Evolutionary conservation across 2,113 vertebrate species (phyloP).

Genomic region (Pungitius pungitius): DNA sequence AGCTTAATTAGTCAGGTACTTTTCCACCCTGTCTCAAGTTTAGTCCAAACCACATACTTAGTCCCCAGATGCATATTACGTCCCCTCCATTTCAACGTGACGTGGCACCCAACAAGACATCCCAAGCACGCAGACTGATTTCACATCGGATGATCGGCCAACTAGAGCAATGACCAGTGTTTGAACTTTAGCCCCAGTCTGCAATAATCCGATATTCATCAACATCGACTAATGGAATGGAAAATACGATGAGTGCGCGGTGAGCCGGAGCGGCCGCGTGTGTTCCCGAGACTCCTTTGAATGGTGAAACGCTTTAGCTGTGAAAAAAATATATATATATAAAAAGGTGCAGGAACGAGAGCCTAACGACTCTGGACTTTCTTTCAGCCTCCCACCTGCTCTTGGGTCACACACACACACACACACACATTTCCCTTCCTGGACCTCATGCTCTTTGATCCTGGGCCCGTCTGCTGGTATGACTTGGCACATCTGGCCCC

Average conservation of each 20-base stretch:
- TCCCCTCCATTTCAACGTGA: not conserved
- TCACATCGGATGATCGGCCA: constrained; percentile 38
- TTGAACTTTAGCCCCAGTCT: constrained; percentile 40
- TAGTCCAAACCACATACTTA: not conserved
- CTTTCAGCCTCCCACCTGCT: constrained; percentile 36
- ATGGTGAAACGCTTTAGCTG: constrained; percentile 16
- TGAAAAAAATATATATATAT: not conserved
- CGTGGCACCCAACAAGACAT: constrained; percentile 2
- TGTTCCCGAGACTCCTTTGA: constrained; percentile 40
- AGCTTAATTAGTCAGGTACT: not conserved
- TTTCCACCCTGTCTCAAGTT: not conserved
- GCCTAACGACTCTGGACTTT: not conserved
- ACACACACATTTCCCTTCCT: constrained; percentile 26
- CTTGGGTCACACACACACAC: not conserved
- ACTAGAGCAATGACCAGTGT: constrained; percentile 42
- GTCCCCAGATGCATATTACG: not conserved
- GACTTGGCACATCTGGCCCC: constrained; percentile 67
- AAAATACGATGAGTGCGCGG: constrained; percentile 46
- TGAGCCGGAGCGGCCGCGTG: constrained; percentile 36
- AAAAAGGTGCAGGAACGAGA: constrained; percentile 33
- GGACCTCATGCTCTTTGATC: constrained; percentile 55
- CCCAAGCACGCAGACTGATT: constrained; percentile 21
- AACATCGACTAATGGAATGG: constrained; percentile 49
- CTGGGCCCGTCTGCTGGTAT: constrained; percentile 42
- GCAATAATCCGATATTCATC: constrained; percentile 60